Conservation (phyloP, 1,140 invertebrate species). For the Maniola jurtina region DNA sequence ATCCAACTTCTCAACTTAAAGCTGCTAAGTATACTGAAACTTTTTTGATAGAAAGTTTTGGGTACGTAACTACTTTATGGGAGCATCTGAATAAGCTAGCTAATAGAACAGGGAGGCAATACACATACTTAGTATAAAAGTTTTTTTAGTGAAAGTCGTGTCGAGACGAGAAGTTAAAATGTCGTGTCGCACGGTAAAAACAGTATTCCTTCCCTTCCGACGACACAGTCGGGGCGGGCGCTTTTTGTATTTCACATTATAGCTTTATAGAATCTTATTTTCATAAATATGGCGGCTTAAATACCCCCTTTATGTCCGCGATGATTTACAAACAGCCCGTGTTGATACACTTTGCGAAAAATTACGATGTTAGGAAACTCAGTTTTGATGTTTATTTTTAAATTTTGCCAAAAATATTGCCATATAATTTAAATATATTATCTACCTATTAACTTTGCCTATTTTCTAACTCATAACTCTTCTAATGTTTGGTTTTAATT, state of each 20-base stretch:
- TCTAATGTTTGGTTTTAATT: too few relatives aligned
- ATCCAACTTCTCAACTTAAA: too few relatives aligned
- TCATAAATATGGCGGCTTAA: conserved; percentile 75
- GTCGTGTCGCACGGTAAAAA: conserved; percentile 48
- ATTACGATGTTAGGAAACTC: conserved; percentile 19
- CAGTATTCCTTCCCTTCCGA: conserved; percentile 36
- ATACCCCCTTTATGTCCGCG: conserved; percentile 65
- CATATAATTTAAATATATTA: too few relatives aligned
- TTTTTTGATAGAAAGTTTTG: too few relatives aligned
- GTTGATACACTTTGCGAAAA: conserved; percentile 27
- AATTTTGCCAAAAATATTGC: too few relatives aligned
- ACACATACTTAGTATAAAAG: too few relatives aligned
- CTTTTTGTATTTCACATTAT: conserved; percentile 76
- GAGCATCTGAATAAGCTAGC: too few relatives aligned
- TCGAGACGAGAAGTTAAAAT: not conserved
- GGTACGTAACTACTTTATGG: too few relatives aligned
- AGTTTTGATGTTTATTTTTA: not conserved
- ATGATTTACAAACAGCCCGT: conserved; percentile 68
- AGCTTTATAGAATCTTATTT: conserved; percentile 71
- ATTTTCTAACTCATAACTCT: too few relatives aligned
- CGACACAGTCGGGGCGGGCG: conserved; percentile 54
- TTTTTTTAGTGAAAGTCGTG: not conserved
- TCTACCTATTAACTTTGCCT: too few relatives aligned
- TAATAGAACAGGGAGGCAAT: too few relatives aligned
- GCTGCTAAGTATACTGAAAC: too few relatives aligned